These are phyloP conservation scores for Pterobdella sp. DNA, from an alignment of 2,888 invertebrate genomes.

Conservation along the genomic window DNA sequence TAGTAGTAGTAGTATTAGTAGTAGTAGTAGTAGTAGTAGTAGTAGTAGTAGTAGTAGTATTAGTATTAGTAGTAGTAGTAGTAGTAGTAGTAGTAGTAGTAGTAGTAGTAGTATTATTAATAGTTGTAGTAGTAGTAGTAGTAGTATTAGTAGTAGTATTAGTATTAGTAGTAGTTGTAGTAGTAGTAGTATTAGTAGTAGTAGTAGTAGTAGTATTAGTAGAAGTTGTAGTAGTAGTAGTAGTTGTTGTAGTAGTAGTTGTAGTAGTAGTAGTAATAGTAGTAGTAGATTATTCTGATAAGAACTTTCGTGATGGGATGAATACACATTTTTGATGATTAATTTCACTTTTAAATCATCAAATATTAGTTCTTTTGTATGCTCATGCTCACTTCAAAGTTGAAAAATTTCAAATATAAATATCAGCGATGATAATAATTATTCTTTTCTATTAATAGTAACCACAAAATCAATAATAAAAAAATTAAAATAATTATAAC, in stretches of 20 bases:
- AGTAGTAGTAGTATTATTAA: conserved; percentile 17
- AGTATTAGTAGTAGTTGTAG: conserved; percentile 13
- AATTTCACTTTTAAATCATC: too few relatives aligned
- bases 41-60: conserved; percentile 11
- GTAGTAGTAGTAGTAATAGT: conserved; percentile 8
- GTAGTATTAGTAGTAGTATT: conserved; percentile 17
- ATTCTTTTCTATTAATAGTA: too few relatives aligned
- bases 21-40: conserved; percentile 16
- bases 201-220: conserved; percentile 19
- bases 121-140: conserved; percentile 18
- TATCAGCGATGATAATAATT: too few relatives aligned
- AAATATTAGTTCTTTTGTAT: too few relatives aligned
- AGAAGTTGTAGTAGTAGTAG: conserved; percentile 18
- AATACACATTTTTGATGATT: too few relatives aligned
- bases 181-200: conserved; percentile 5
- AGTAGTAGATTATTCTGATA: too few relatives aligned
- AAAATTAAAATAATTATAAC: too few relatives aligned
- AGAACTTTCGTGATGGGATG: too few relatives aligned
- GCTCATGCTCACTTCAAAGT: too few relatives aligned
- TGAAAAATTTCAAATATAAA: too few relatives aligned
- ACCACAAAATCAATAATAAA: too few relatives aligned
- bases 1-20: conserved; percentile 16
- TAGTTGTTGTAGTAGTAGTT: conserved; percentile 17
- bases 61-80: neutral
- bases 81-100: conserved; percentile 14